A percentile compares a stretch with the other conserved stretches of the same genome.
phyloP scores from a whole-genome alignment of 2,888 invertebrate species.

The Apodemia mormo region DNA sequence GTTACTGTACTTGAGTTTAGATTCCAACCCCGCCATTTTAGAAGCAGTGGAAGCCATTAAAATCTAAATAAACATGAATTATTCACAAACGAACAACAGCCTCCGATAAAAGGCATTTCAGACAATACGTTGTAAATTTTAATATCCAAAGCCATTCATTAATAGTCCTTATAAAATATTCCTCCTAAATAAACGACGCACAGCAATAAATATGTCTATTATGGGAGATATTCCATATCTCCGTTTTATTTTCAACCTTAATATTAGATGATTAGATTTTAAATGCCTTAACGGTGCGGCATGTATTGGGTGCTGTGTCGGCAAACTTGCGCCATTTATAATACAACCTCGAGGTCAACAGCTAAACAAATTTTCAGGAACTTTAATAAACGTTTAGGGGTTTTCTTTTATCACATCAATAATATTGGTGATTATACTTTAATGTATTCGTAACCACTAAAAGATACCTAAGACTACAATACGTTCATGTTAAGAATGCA shows the following conservation, averaged over 20 bases:
- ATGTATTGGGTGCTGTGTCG: conserved; percentile 42
- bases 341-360: conserved; percentile 50
- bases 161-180: conserved; percentile 19
- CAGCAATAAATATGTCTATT: conserved; percentile 21
- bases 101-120: conserved; percentile 8
- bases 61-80: conserved; percentile 9
- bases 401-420: conserved; percentile 5
- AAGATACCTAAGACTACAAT: not conserved
- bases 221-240: not conserved
- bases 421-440: not conserved
- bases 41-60: conserved; percentile 7
- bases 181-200: conserved; percentile 24
- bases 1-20: not conserved
- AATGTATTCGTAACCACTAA: not conserved
- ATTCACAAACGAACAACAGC: conserved; percentile 11
- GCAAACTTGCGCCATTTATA: conserved; percentile 62
- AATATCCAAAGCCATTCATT: conserved; percentile 18
- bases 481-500: no score
- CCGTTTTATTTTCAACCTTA: conserved; percentile 12
- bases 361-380: conserved; percentile 45
- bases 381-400: conserved; percentile 20
- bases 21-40: not conserved
- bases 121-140: conserved; percentile 18
- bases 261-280: not conserved
- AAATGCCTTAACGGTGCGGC: not conserved